Percentiles rank a stretch among this genome's conserved stretches.
Evolutionary conservation across 2,888 invertebrate species (phyloP).

Genomic region (Acleris laterana): DNA sequence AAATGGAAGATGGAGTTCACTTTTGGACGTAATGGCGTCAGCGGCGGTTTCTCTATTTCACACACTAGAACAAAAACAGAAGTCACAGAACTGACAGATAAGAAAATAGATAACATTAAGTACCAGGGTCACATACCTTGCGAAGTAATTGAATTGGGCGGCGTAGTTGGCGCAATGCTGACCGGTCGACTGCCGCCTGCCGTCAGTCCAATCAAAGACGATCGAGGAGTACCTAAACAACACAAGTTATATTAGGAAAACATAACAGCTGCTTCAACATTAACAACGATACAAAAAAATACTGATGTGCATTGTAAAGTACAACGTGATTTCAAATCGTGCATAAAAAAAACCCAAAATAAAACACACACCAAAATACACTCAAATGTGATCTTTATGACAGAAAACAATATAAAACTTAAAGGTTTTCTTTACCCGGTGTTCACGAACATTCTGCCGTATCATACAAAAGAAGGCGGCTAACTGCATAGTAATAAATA

Average conservation of each 20-base stretch:
- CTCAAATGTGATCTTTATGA: background rate
- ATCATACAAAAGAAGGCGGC: too few relatives aligned
- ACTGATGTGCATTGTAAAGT: background rate
- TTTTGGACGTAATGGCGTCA: constrained; percentile 92
- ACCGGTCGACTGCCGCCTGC: constrained; percentile 89
- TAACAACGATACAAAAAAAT: constrained; percentile 5
- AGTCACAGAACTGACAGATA: background rate
- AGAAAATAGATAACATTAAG: background rate
- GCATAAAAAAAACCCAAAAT: constrained; percentile 2
- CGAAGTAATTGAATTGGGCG: constrained; percentile 85
- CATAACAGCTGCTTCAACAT: background rate
- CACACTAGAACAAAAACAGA: constrained; percentile 73
- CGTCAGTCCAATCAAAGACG: constrained; percentile 91
- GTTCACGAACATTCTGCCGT: too few relatives aligned
- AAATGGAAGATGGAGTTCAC: constrained; percentile 98
- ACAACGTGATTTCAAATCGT: constrained; percentile 4
- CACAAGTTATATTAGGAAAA: constrained; percentile 5
- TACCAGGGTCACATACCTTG: constrained; percentile 59
- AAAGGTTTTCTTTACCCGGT: too few relatives aligned
- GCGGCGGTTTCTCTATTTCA: constrained; percentile 85
- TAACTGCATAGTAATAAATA: too few relatives aligned
- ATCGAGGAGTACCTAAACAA: constrained; percentile 89
- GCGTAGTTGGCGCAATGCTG: constrained; percentile 86
- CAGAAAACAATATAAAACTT: constrained; percentile 1
- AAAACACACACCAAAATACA: constrained; percentile 22